A percentile compares a stretch with the other conserved stretches of the same genome.
phyloP scores from a whole-genome alignment of 1,140 invertebrate genomes.

The Achatina immaculata region DNA sequence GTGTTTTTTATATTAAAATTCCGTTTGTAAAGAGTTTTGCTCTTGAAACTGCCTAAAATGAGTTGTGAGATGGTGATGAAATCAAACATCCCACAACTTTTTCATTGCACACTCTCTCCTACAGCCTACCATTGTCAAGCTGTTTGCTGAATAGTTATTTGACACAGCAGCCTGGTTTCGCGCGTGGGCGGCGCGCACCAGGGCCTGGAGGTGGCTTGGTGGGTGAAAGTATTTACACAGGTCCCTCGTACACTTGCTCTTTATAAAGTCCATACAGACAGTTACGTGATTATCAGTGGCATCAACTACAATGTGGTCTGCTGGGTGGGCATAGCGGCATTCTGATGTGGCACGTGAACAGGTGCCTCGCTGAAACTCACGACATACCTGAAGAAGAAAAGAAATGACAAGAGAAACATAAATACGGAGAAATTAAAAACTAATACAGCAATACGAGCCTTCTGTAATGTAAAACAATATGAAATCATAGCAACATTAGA shows the following conservation, averaged over 20 bases:
- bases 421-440: not conserved
- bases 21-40: too few species aligned
- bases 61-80: too few species aligned
- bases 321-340: slow-evolving; percentile 97
- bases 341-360: slow-evolving; percentile 95
- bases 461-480: too few species aligned
- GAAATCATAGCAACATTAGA: too few species aligned
- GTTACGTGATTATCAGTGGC: slow-evolving; percentile 93
- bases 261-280: slow-evolving; percentile 99
- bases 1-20: too few species aligned
- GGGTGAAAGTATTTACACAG: slow-evolving; percentile 84
- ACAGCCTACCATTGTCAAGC: slow-evolving; percentile 78
- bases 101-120: slow-evolving; percentile 29
- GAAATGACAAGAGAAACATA: not conserved
- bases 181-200: slow-evolving; percentile 95
- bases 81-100: too few species aligned
- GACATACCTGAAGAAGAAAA: slow-evolving; percentile 84
- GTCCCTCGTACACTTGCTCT: slow-evolving; percentile 90
- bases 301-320: slow-evolving; percentile 84
- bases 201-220: slow-evolving; percentile 95
- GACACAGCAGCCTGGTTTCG: slow-evolving; percentile 74
- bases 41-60: too few species aligned
- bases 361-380: slow-evolving; percentile 96
- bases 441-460: too few species aligned
- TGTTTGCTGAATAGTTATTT: slow-evolving; percentile 49